These are phyloP conservation scores for Hymenopus coronatus DNA, from an alignment of 2,888 invertebrate genomes.

Conservation along the genomic window DNA sequence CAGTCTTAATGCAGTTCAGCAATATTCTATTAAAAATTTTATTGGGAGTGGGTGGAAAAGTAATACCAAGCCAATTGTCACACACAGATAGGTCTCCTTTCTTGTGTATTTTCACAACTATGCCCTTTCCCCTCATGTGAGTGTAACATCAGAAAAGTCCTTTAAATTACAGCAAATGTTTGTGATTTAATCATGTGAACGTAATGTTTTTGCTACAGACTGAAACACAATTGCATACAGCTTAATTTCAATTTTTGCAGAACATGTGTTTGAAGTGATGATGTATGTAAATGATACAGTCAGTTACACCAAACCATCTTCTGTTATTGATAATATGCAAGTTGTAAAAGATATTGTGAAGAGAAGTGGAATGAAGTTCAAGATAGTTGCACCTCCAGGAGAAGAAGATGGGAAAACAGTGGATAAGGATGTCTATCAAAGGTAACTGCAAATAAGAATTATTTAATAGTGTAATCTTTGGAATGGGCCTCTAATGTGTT, in stretches of 20 bases:
- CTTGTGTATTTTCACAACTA: too few species aligned
- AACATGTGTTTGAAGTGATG: constrained; percentile 68
- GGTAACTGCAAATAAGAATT: background rate
- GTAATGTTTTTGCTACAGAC: too few species aligned
- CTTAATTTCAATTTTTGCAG: constrained; percentile 46
- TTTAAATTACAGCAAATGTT: too few species aligned
- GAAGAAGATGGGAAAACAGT: constrained; percentile 46
- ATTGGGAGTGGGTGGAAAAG: too few species aligned
- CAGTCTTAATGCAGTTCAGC: too few species aligned
- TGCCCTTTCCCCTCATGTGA: too few species aligned
- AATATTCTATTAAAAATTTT: too few species aligned
- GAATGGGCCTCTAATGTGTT: background rate
- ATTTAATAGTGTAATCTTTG: background rate
- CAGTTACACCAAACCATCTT: constrained; percentile 53
- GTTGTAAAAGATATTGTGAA: constrained; percentile 67
- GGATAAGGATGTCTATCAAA: constrained; percentile 40
- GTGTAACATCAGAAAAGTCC: too few species aligned
- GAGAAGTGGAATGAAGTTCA: constrained; percentile 63
- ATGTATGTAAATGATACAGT: constrained; percentile 60
- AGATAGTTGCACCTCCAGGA: constrained; percentile 55
- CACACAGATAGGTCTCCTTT: too few species aligned
- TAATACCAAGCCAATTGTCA: too few species aligned
- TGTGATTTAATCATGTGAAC: too few species aligned
- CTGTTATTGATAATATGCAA: constrained; percentile 61
- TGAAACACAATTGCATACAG: background rate